These are phyloP conservation scores for Orthonyx spaldingii DNA, from an alignment of 2,113 vertebrate genomes.

Conservation along the genomic window DNA sequence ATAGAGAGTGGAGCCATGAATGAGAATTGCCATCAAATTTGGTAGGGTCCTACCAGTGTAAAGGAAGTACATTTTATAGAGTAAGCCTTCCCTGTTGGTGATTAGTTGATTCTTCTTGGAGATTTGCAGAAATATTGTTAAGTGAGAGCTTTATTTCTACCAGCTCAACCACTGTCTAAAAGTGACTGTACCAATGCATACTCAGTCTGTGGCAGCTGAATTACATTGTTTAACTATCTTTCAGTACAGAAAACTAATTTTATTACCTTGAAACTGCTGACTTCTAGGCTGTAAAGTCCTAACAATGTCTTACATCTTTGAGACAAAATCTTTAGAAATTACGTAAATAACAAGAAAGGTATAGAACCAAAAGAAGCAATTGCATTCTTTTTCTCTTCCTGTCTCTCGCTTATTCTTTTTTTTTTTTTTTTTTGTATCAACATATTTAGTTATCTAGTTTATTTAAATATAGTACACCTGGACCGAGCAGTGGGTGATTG, in stretches of 20 bases:
- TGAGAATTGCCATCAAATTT: neutral
- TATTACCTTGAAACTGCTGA: neutral
- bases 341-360: neutral
- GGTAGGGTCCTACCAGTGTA: neutral
- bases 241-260: neutral
- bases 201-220: neutral
- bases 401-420: neutral
- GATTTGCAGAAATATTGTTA: neutral
- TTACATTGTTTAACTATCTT: neutral
- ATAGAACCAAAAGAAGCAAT: neutral
- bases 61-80: neutral
- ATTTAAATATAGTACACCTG: neutral
- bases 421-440: neutral
- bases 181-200: neutral
- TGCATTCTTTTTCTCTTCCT: neutral
- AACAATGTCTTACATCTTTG: neutral
- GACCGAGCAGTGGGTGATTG: neutral
- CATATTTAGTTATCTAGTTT: neutral
- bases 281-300: neutral
- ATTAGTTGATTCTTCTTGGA: neutral
- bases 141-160: neutral
- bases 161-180: neutral
- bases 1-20: neutral
- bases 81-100: neutral
- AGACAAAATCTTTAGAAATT: fast-evolving